Base-by-base conservation (phyloP, 1,140 invertebrate genomes). In the Copidosoma floridanum region DNA sequence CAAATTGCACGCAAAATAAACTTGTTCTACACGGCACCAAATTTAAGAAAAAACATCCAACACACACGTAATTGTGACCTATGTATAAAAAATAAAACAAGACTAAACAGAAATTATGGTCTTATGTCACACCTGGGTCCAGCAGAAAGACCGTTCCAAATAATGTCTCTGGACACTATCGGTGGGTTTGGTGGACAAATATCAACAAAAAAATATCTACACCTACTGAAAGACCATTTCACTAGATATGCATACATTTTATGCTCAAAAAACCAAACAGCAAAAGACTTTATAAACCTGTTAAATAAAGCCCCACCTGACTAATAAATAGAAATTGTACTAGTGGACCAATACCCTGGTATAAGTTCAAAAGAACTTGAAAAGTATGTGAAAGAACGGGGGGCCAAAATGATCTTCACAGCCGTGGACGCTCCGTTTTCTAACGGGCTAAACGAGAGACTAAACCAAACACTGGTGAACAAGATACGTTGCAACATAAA, bases 241-340 rank as follows among this genome's bases (percentile, higher is more conserved):
- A 69, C 58, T 43, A 65, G 74, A 71, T 75, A 44, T 61, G 73
- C 66, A 26, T 75, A 51, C 63, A 74, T 69, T 59, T 38, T 60
- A 59, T 72, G 69, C 20, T 78, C 71, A 60, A 71, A 68, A 72
- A 72, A 55, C 8, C 66, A 76, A 65, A 67, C 40, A 38, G 57
- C 72, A 21, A 65, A 51, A 50, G 76, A 74, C 61, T 78, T 76
- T 44, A 71, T 78, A 10, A 74, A 74, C 67, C 51, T 78, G 67
- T 37, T 75, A 37, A 37, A 37, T 8, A 63, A 72, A 0, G 23
- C 66, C n/a, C 5, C 29, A 23, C 14, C 70, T 57, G 44, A 44
- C 1, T n/a, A 71, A n/a, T 61, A 69, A 8, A 75, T 76, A 51
- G 65, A 51, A 3, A 58, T 51, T 16, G 46, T 65, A 10, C 16